Evolutionary conservation across 2,888 invertebrate genomes (phyloP).

Genomic region (Slavum lentiscoides): DNA sequence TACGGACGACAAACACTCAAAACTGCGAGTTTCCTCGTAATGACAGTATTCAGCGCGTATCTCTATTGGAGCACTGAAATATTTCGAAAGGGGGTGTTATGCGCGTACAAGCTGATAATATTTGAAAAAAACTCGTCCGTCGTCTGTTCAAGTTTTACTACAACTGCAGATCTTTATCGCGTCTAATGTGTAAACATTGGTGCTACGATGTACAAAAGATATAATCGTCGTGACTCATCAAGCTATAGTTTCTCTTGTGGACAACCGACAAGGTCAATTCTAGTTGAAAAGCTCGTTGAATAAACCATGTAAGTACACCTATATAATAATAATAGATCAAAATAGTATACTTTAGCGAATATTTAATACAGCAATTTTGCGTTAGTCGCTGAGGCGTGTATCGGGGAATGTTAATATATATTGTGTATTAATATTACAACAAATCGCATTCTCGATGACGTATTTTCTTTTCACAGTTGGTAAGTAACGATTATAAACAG

Average conservation of each 20-base stretch:
- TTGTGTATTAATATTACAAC: no score
- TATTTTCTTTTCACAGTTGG: no score
- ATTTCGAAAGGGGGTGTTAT: slow-evolving; percentile 5
- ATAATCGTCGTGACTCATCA: slow-evolving; percentile 11
- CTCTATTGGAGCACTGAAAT: slow-evolving; percentile 5
- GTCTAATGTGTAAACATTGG: slow-evolving; percentile 16
- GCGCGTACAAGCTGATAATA: slow-evolving; percentile 15
- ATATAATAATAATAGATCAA: slow-evolving; percentile 17
- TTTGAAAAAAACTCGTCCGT: not conserved
- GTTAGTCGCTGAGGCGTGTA: no score
- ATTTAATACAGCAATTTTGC: no score
- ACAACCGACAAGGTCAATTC: slow-evolving; percentile 7
- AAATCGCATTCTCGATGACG: no score
- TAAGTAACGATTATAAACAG: no score
- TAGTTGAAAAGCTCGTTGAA: slow-evolving; percentile 28
- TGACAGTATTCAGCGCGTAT: not conserved
- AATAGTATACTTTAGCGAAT: not conserved
- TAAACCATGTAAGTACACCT: not conserved
- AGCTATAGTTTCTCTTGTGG: not conserved
- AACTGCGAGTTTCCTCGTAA: no score
- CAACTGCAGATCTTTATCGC: slow-evolving; percentile 34
- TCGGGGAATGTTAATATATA: no score
- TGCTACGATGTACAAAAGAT: slow-evolving; percentile 18
- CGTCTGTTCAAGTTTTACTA: not conserved
- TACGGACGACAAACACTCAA: no score